A percentile compares a stretch with the other conserved stretches of the same genome.
phyloP scores from a whole-genome alignment of 2,888 invertebrate genomes.

The Thecophora atra region DNA sequence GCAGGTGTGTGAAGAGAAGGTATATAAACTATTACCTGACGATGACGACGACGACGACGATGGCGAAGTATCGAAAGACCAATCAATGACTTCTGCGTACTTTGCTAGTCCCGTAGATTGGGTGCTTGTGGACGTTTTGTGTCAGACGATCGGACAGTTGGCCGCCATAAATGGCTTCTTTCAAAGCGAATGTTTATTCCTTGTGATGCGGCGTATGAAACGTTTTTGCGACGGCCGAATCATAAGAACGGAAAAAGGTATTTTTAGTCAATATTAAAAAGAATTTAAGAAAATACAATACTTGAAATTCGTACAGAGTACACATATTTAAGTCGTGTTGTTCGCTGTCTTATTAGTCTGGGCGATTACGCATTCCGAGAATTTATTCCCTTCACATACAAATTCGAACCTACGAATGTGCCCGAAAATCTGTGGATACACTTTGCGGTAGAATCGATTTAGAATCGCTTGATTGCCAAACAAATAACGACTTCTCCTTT shows the following conservation, averaged over 20 bases:
- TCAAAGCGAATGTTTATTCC: slow-evolving; percentile 60
- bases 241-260: slow-evolving; percentile 55
- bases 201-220: slow-evolving; percentile 56
- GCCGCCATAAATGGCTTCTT: slow-evolving; percentile 60
- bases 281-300: background rate
- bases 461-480: background rate
- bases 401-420: slow-evolving; percentile 53
- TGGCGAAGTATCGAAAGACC: slow-evolving; percentile 32
- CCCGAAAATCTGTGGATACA: slow-evolving; percentile 58
- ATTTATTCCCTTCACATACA: slow-evolving; percentile 61
- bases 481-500: background rate
- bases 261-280: background rate
- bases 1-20: slow-evolving; percentile 48
- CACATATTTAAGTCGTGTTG: slow-evolving; percentile 59
- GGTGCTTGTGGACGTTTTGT: slow-evolving; percentile 56
- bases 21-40: slow-evolving; percentile 57
- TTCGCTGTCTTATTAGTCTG: slow-evolving; percentile 58
- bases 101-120: slow-evolving; percentile 57
- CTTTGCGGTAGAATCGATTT: slow-evolving; percentile 51
- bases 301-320: slow-evolving; percentile 53
- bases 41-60: slow-evolving; percentile 51
- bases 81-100: slow-evolving; percentile 50
- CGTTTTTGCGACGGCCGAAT: slow-evolving; percentile 58
- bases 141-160: slow-evolving; percentile 60
- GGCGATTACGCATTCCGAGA: slow-evolving; percentile 65